These are phyloP conservation scores for Girardinus metallicus DNA, from an alignment of 2,797 vertebrate species.

Conservation along the genomic window DNA sequence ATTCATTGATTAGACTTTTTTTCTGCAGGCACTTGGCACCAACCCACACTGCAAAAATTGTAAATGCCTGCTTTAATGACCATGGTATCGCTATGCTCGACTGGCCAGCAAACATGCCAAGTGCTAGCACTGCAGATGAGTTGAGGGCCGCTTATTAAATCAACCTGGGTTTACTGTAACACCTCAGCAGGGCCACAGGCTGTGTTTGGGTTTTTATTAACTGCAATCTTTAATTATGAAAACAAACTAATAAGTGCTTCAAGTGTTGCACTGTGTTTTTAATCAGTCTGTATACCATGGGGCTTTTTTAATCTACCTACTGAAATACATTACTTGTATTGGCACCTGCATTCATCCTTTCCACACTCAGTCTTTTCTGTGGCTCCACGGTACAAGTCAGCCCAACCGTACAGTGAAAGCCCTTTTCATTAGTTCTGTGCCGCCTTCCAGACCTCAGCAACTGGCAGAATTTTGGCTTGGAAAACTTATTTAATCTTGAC, in stretches of 20 bases:
- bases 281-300: background rate
- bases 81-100: background rate
- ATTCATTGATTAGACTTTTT: background rate
- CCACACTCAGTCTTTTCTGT: background rate
- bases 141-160: background rate
- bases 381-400: conserved; percentile 9
- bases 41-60: too few species aligned
- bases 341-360: background rate
- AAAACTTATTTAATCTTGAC: conserved; percentile 57
- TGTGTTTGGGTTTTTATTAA: background rate
- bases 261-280: background rate
- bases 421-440: conserved; percentile 29
- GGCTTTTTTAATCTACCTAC: background rate
- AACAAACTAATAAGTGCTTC: background rate
- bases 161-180: background rate
- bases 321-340: background rate
- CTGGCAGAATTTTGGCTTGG: conserved; percentile 36
- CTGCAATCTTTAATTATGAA: background rate
- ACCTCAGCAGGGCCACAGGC: background rate
- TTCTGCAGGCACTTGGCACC: background rate
- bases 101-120: background rate
- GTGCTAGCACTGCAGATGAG: background rate
- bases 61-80: background rate
- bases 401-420: conserved; percentile 39
- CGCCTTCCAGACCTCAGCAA: conserved; percentile 24